Evolutionary conservation across 2,888 invertebrate genomes (phyloP).

Genomic region (Abrostola tripartita): DNA sequence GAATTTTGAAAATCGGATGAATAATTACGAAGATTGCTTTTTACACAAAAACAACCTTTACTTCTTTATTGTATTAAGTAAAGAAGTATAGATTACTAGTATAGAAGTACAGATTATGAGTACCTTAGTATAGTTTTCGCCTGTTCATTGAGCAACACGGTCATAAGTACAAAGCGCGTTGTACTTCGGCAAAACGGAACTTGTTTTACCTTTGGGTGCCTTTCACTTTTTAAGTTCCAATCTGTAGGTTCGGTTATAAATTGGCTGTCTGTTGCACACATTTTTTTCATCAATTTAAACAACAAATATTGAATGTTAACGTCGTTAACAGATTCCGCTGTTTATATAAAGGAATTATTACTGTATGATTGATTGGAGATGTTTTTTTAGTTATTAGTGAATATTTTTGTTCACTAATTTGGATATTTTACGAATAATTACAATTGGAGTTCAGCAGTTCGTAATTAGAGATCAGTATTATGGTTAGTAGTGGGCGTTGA

Average conservation of each 20-base stretch:
- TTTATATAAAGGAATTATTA: not conserved
- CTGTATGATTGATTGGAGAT: not conserved
- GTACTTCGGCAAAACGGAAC: conserved; percentile 63
- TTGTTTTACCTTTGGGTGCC: conserved; percentile 54
- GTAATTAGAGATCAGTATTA: no score
- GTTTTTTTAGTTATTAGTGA: no score
- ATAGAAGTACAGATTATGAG: no score
- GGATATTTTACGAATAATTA: no score
- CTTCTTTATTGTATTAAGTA: no score
- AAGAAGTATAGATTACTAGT: no score
- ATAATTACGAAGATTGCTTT: no score
- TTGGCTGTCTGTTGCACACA: conserved; percentile 5
- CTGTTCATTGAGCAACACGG: conserved; percentile 38
- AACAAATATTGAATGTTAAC: not conserved
- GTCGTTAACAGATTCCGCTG: not conserved
- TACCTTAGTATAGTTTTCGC: conserved; percentile 5
- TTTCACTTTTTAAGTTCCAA: conserved; percentile 66
- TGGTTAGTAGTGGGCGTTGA: no score
- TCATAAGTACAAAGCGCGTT: conserved; percentile 16
- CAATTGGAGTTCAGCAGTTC: no score
- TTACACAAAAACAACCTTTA: no score
- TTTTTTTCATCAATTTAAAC: conserved; percentile 4
- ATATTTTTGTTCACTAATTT: no score
- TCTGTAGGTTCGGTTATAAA: conserved; percentile 31
- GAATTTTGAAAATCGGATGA: no score